phyloP scores from a whole-genome alignment of 2,797 vertebrate genomes.

The Hozukius guyotensis region DNA sequence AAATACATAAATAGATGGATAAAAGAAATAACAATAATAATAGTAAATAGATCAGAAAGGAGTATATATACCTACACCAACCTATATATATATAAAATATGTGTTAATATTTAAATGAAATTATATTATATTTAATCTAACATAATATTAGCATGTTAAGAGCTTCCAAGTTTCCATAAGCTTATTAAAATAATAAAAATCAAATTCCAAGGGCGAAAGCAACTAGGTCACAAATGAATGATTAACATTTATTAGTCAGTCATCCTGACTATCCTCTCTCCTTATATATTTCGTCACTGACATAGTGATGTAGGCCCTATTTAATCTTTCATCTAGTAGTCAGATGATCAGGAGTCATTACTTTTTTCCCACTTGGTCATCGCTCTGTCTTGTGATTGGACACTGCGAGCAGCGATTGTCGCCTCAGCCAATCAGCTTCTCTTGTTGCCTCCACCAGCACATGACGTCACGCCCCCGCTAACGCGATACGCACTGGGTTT shows the following conservation, averaged over 20 bases:
- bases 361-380: background rate
- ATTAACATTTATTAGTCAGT: constrained; percentile 26
- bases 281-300: background rate
- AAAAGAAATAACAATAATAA: no score
- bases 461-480: constrained; percentile 63
- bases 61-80: no score
- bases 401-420: fast-evolving
- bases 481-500: constrained; percentile 27
- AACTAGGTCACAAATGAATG: background rate
- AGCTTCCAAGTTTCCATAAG: background rate
- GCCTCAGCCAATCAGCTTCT: constrained; percentile 45
- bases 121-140: background rate
- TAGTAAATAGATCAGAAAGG: no score
- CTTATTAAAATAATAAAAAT: background rate
- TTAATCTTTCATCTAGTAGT: constrained; percentile 49
- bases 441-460: background rate
- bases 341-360: constrained; percentile 49
- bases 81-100: no score
- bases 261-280: background rate
- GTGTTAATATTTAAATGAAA: no score
- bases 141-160: no score
- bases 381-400: constrained; percentile 46
- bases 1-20: no score
- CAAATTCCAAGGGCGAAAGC: background rate
- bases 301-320: background rate